Conservation (phyloP, 2,113 vertebrate genomes). For the Pedetes capensis region DNA sequence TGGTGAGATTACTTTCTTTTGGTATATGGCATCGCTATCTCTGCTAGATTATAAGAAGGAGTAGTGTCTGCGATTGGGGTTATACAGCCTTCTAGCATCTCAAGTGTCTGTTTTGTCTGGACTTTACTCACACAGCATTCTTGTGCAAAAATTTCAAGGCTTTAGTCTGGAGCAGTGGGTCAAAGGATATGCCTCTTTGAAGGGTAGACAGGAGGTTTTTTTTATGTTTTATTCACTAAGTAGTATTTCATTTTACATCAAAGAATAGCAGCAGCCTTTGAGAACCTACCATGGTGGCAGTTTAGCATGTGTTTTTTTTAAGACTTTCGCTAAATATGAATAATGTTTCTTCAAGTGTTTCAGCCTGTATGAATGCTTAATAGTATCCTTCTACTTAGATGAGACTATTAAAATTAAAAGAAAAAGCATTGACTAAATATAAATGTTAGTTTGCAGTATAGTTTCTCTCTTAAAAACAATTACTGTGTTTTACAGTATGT, state of each 20-base stretch:
- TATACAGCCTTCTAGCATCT: slow-evolving; percentile 85
- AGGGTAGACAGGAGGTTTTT: slow-evolving; percentile 84
- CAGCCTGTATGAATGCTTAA: slow-evolving; percentile 49
- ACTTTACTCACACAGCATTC: slow-evolving; percentile 83
- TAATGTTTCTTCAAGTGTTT: slow-evolving; percentile 65
- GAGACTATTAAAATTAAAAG: slow-evolving; percentile 28
- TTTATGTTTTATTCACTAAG: slow-evolving; percentile 88
- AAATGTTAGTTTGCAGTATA: slow-evolving; percentile 20
- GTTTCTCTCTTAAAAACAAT: slow-evolving; percentile 52
- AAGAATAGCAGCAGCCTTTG: slow-evolving; percentile 84
- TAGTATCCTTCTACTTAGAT: slow-evolving; percentile 43
- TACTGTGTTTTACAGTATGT: not conserved
- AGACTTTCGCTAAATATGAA: slow-evolving; percentile 72
- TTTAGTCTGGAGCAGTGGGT: slow-evolving; percentile 89
- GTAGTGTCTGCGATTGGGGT: slow-evolving; percentile 81
- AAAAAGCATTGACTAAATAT: slow-evolving; percentile 23
- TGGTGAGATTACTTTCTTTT: slow-evolving; percentile 70
- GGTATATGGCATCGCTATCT: slow-evolving; percentile 73
- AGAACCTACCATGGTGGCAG: slow-evolving; percentile 80
- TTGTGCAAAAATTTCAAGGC: slow-evolving; percentile 86
- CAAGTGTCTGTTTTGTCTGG: slow-evolving; percentile 96
- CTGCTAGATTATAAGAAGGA: slow-evolving; percentile 76
- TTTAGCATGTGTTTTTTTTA: slow-evolving; percentile 73
- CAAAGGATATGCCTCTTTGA: slow-evolving; percentile 92
- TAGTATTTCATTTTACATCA: slow-evolving; percentile 89